phyloP scores from a whole-genome alignment of 1,140 invertebrate genomes.

The Drosophila simulans region DNA sequence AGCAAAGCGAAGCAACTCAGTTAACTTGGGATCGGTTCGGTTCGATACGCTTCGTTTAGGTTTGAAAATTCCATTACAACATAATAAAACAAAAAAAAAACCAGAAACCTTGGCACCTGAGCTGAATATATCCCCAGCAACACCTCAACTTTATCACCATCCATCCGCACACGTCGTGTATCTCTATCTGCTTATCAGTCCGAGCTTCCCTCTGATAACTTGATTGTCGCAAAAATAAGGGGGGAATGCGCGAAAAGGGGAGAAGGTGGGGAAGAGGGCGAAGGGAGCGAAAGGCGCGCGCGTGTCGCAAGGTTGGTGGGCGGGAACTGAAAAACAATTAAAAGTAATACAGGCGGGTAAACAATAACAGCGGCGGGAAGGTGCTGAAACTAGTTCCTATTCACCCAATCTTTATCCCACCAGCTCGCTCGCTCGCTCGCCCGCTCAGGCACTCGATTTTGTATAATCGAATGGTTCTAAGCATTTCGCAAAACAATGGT shows the following conservation, averaged over 20 bases:
- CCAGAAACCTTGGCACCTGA: constrained; percentile 15
- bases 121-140: constrained; percentile 10
- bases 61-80: constrained; percentile 27
- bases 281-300: constrained; percentile 3
- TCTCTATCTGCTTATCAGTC: constrained; percentile 20
- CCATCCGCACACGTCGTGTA: constrained; percentile 15
- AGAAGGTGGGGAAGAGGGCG: not conserved
- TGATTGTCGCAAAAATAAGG: constrained; percentile 1
- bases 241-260: not conserved
- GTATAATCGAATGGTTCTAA: constrained; percentile 51
- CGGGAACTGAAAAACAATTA: constrained; percentile 33
- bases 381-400: constrained; percentile 12
- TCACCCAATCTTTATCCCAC: constrained; percentile 25
- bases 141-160: constrained; percentile 27
- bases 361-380: constrained; percentile 20
- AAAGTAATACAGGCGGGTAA: constrained; percentile 28
- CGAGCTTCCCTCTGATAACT: constrained; percentile 22
- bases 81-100: constrained; percentile 2
- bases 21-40: constrained; percentile 29
- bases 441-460: constrained; percentile 13
- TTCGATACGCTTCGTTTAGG: constrained; percentile 41
- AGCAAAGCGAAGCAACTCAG: constrained; percentile 6
- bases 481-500: constrained; percentile 22
- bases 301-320: constrained; percentile 31
- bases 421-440: not conserved